Evolutionary conservation across 2,113 vertebrate species (phyloP), one percentile per base, ranked within the genome.

Genomic region (Hydropotes inermis): DNA sequence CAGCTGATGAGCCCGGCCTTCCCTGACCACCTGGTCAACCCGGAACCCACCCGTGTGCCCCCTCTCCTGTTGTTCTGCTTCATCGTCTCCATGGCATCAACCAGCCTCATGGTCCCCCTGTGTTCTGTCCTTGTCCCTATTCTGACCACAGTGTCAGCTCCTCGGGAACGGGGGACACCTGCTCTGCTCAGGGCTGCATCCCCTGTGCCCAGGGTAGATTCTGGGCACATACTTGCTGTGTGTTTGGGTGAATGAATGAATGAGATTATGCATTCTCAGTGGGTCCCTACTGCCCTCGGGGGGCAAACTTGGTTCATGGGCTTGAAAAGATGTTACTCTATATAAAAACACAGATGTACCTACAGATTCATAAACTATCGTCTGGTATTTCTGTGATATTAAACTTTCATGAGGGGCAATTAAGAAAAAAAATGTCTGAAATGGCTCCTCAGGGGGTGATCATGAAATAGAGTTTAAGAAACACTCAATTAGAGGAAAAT

Each of bases 21-120:
- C 43, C 21, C 21, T 4, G 54, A 14, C 12, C 7, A 1, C 54
- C 14, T 15, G 45, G 28, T 23, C 30, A 45, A 3, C 2, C 21
- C 10, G 60, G 27, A 47, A 45, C 21, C 87, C 60, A 21, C 10
- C 2, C 9, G 0, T 2, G 7, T 0, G 0, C 4, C 25, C 6
- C 8, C 2, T 50, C 6, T 13, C 47, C 33, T 16, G 1, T 25
- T 27, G 45, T 11, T 47, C 19, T 8, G 30, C 36, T 12, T 25
- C 23, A 17, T 3, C 1, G 3, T 82, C 19, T 82, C 79, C 79
- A 36, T 4, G 2, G 19, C 79, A 14, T 52, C 19, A 4, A 33
- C 79, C 50, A 36, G 33, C 79, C 19, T 52, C 6, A 0, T 13
- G 17, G 8, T 16, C 74, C 13, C n/a, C 25, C 74, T 16, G 43